Evolutionary conservation across 37 sponge, comb jelly and placozoan genomes (phyloP).

Genomic region (Lycopodina hypogea): DNA sequence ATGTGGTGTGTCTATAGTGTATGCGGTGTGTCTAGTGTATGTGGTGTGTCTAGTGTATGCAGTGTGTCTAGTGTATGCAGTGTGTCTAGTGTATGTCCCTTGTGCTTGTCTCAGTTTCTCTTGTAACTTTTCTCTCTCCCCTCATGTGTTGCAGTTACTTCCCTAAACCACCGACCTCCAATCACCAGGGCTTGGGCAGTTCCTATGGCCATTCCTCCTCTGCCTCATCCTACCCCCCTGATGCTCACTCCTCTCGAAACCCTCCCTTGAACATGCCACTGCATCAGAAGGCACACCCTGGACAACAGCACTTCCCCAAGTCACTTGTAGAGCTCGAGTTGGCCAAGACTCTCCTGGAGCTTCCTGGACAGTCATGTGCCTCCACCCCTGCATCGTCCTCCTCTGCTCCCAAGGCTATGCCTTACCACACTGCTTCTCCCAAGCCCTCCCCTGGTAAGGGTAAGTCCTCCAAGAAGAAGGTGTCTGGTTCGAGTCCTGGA

Average conservation of each 20-base stretch:
- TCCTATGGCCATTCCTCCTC: neutral
- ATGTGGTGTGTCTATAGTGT: no score
- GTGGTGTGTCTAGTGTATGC: no score
- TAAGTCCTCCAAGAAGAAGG: conserved; percentile 46
- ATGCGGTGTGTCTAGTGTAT: no score
- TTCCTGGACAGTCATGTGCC: conserved; percentile 7
- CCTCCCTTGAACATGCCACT: neutral
- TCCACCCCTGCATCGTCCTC: neutral
- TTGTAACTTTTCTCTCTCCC: no score
- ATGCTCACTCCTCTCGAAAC: conserved; percentile 1
- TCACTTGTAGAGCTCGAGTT: conserved; percentile 24
- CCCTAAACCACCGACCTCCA: conserved; percentile 5
- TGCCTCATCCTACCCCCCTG: neutral
- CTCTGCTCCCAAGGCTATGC: conserved; percentile 13
- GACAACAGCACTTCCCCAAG: neutral
- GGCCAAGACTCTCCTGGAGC: conserved; percentile 47
- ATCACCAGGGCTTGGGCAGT: neutral
- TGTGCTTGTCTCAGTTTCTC: no score
- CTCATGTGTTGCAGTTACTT: neutral
- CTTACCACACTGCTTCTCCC: conserved; percentile 53
- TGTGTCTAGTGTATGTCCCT: no score
- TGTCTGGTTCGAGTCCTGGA: conserved; percentile 63
- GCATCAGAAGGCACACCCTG: neutral
- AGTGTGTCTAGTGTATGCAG: no score
- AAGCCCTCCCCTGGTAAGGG: conserved; percentile 57